Base-by-base conservation (phyloP, 2,888 invertebrate species). In the Hyles lineata region DNA sequence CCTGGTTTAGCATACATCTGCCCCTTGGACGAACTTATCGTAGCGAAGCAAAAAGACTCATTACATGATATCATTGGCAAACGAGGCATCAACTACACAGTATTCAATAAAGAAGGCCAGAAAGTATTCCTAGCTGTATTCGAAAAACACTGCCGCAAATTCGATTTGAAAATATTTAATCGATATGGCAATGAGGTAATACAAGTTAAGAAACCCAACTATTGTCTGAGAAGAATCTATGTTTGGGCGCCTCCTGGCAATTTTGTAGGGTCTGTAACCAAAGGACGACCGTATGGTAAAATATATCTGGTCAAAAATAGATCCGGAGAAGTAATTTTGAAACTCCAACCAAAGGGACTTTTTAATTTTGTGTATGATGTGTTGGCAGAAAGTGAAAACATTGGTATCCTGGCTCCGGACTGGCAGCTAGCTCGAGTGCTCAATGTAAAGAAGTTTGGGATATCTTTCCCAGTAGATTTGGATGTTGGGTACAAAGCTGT, bases 121-220 rank as follows among this genome's bases (percentile, higher is more conserved):
- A 92, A 92, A 73, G 86, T 92, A 0, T 92, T 92, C 72, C 25
- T 92, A 7, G 92, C 89, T 0, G 83, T 88, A 0, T 79, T 84
- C 55, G 79, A 82, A 1, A 84, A 78, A 21, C 72, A 55, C 0
- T 81, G 76, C 58, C 80, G 71, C 17, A 82, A 79, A 35, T 86
- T 86, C 72, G 71, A 83, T 35, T 75, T 92, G 0, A 89, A 82
- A 73, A 83, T 92, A 17, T 92, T 82, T 75, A 92, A 92, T 67
- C 74, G 78, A 43, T 91, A 92, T 71, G 92, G 92, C 0, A 92
- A 91, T 55, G 90, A 92, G 78, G 85, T 91, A 0, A 87, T 92
- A 6, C 76, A 87, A 74, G 81, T 92, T 0, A 82, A 79, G 23
- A 84, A 77, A 72, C 83, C 83, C 5, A 80, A 74, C 2, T 76